Base-by-base conservation (phyloP, 2,888 invertebrate genomes). In the Heliothis peltigera region DNA sequence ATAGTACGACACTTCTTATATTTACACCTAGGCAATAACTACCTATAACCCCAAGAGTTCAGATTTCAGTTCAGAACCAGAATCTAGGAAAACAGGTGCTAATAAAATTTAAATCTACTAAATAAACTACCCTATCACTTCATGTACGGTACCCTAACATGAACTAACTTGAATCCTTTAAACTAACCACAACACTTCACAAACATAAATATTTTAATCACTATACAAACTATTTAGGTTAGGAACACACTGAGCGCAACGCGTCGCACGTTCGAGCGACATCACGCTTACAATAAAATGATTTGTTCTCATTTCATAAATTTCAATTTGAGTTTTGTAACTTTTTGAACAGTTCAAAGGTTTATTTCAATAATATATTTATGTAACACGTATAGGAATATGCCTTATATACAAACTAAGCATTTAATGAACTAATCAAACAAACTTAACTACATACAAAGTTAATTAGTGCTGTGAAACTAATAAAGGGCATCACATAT, bases 161-260 rank as follows among this genome's bases (percentile, higher is more conserved):
- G 54, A 67, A 69, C 35, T 49, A 63, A 32, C 15, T 28, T 2
- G 18, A 60, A 61, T 54, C 55, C 59, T 70, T 57, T 70, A 61
- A 68, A 80, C 80, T 51, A 74, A 46, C 60, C 70, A 70, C 49
- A 77, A 70, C 74, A 80, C 64, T 68, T 69, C 61, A 63, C 57
- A 69, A 60, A 65, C 74, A 77, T 69, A 72, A 65, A 65, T 71
- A 80, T 77, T 80, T 70, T 77, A 80, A 79, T 77, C 74, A 80
- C 59, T 35, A 65, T 48, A 64, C 53, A 54, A 68, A 51, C 51
- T 35, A 48, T 54, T 77, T 43, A 70, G 22, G 68, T 12, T 0
- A 2, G 10, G 7, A 28, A 47, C 51, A 75, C 71, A 79, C 60
- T 52, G 5, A 12, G 22, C 0, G 10, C 1, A 18, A 44, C 7